Evolutionary conservation across 2,113 vertebrate species (phyloP), one percentile per base, ranked within the genome.

Genomic region (Misgurnus mizolepis): DNA sequence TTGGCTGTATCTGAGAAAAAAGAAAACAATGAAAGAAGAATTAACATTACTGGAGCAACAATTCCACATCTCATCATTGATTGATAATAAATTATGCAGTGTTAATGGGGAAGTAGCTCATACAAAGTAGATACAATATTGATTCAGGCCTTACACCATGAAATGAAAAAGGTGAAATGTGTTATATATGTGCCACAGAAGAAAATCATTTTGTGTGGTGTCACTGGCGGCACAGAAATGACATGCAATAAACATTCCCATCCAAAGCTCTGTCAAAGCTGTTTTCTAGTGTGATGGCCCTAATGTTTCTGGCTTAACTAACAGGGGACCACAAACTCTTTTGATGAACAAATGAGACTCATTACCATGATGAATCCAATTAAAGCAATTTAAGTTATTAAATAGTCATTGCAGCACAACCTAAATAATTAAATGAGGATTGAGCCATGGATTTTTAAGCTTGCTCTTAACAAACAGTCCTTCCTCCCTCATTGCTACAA

Each of bases 1-100:
- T 69, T 58, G 78, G 64, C 61, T 76, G 87, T 7, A 81, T 67
- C 90, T 91, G 77, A 81, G 86, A 80, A 85, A 80, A 80, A 73
- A 55, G 74, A 80, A 55, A 62, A 49, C 67, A 22, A 75, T 60
- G 72, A 81, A 53, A 60, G 66, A 75, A 69, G 9, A 41, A 12
- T 27, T 80, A 5, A 64, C n/a, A 7, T 56, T 15, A 69, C 47
- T 45, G 56, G 34, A 50, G 61, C n/a, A n/a, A 66, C 18, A 18
- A 49, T 27, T 67, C 2, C 9, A 61, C 18, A 12, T n/a, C 7
- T 27, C 12, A 75, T 27, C 40, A 15, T n/a, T 17, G 14, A 6
- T 50, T 64, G 4, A 9, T 34, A 14, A 0, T n/a, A 58, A 14
- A 7, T 6, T 7, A 6, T 6, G 18, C 17, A 58, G 15, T 15